phyloP scores from a whole-genome alignment of 1,140 invertebrate species.

The Lanistes nyassanus region DNA sequence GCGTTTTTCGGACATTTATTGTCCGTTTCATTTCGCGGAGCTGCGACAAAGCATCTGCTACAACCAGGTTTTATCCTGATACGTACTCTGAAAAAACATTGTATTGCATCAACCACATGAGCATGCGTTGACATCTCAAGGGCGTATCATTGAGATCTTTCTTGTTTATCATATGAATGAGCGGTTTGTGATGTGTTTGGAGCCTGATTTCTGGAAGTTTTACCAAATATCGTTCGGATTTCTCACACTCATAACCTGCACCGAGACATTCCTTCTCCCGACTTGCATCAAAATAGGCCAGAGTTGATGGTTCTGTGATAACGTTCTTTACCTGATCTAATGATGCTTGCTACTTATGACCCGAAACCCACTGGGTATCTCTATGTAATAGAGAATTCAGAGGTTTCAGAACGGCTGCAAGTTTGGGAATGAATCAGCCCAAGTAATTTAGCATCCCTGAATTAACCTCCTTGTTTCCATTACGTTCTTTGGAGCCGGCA shows the following conservation, averaged over 20 bases:
- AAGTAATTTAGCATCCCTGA: slow-evolving; percentile 25
- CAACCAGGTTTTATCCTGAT: slow-evolving; percentile 31
- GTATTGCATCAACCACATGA: slow-evolving; percentile 32
- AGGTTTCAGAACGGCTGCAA: slow-evolving; percentile 23
- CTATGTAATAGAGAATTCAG: slow-evolving; percentile 19
- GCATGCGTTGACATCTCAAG: slow-evolving; percentile 31
- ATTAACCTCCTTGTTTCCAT: too few relatives aligned
- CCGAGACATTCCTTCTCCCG: slow-evolving; percentile 69
- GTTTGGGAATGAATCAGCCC: slow-evolving; percentile 26
- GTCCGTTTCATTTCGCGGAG: too few relatives aligned
- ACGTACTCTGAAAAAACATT: slow-evolving; percentile 27
- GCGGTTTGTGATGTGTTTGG: slow-evolving; percentile 57
- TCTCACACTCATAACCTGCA: slow-evolving; percentile 68
- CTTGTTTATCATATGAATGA: slow-evolving; percentile 44
- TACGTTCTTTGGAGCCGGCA: too few relatives aligned
- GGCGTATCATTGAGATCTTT: slow-evolving; percentile 30
- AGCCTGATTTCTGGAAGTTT: slow-evolving; percentile 50
- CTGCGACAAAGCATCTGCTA: slow-evolving; percentile 34
- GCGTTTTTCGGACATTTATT: background rate
- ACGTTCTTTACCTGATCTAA: slow-evolving; percentile 31
- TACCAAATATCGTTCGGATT: slow-evolving; percentile 69
- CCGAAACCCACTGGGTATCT: slow-evolving; percentile 28
- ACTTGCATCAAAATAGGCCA: background rate
- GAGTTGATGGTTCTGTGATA: slow-evolving; percentile 30
- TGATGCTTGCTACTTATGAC: too few relatives aligned